Conservation (phyloP, 2,113 vertebrate species). For the Lichenostomus cassidix region DNA sequence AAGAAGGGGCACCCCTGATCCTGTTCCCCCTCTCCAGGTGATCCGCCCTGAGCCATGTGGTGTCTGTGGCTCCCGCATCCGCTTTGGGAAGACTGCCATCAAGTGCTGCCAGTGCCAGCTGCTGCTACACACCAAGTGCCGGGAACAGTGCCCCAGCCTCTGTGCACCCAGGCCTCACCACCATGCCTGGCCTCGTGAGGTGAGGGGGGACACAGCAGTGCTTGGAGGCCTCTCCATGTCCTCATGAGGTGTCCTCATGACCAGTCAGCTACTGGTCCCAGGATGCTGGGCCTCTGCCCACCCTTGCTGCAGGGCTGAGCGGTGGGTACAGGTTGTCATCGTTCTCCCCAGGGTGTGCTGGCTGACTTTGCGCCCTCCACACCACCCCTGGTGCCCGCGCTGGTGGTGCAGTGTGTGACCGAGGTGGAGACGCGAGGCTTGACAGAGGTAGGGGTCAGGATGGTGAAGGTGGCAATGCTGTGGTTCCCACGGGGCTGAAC, state of each 20-base stretch:
- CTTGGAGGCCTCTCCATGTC: background rate
- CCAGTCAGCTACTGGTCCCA: fast-evolving
- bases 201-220: background rate
- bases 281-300: background rate
- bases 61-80: conserved; percentile 79
- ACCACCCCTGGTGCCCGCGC: conserved; percentile 70
- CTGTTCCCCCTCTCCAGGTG: conserved; percentile 63
- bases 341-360: conserved; percentile 69
- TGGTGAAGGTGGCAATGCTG: fast-evolving
- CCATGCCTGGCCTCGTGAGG: background rate
- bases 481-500: background rate
- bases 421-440: conserved; percentile 85
- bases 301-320: background rate
- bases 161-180: conserved; percentile 7
- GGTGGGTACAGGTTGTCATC: fast-evolving
- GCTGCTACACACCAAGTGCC: conserved; percentile 81
- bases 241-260: fast-evolving
- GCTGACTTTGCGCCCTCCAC: conserved; percentile 72
- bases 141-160: conserved; percentile 16
- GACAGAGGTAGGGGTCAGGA: conserved; percentile 69
- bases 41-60: conserved; percentile 79
- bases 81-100: conserved; percentile 80
- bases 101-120: conserved; percentile 80
- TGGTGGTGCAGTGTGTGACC: conserved; percentile 80
- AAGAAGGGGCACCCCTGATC: background rate